phyloP scores from a whole-genome alignment of 2,888 invertebrate species.

The Unio delphinus region DNA sequence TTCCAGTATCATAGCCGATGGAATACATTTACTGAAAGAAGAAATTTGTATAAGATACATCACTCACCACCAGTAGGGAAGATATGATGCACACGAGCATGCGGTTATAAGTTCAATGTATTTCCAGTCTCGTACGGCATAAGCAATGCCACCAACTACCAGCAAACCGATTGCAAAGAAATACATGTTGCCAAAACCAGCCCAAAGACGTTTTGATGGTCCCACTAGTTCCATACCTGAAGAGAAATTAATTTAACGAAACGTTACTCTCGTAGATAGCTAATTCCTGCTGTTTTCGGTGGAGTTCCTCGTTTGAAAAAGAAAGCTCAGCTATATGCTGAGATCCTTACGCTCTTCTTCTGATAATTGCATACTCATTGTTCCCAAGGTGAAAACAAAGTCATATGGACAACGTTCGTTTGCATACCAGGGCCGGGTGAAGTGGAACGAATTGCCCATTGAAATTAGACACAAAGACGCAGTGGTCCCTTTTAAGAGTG shows the following conservation, averaged over 20 bases:
- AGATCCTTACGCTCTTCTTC: no score
- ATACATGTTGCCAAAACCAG: conserved; percentile 68
- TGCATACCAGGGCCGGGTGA: no score
- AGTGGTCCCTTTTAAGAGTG: no score
- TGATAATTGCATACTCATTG: no score
- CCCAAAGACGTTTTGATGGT: conserved; percentile 68
- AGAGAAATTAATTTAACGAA: neutral
- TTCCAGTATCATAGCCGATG: no score
- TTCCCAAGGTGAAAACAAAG: no score
- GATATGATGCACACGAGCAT: conserved; percentile 35
- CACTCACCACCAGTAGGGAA: conserved; percentile 54
- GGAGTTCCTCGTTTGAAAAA: no score
- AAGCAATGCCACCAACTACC: conserved; percentile 55
- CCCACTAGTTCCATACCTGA: conserved; percentile 72
- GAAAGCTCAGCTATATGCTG: no score
- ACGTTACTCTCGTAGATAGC: neutral
- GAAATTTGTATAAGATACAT: neutral
- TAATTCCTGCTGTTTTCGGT: neutral
- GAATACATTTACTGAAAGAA: no score
- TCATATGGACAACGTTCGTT: no score
- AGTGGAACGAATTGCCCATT: no score
- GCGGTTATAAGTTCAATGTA: conserved; percentile 53
- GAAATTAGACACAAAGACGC: no score
- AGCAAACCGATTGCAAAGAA: conserved; percentile 69
- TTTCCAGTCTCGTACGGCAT: conserved; percentile 55